These are phyloP conservation scores for Acleris emargana DNA, from an alignment of 2,888 invertebrate genomes.

Conservation along the genomic window DNA sequence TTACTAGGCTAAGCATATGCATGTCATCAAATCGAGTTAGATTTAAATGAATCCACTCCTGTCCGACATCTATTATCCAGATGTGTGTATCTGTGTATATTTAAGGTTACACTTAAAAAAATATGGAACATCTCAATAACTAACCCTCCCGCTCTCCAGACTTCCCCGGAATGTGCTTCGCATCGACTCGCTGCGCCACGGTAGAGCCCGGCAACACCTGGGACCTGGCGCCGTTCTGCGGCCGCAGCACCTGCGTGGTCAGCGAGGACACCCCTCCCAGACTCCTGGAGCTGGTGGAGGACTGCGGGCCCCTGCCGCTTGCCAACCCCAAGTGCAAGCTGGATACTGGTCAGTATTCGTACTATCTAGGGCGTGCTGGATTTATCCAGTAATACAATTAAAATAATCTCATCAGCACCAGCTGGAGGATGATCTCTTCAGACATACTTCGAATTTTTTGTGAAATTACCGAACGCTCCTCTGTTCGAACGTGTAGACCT, in stretches of 20 bases:
- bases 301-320: constrained; percentile 94
- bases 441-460: too few relatives aligned
- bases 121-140: not conserved
- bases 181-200: constrained; percentile 94
- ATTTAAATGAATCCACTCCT: too few relatives aligned
- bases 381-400: too few relatives aligned
- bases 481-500: too few relatives aligned
- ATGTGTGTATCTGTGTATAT: too few relatives aligned
- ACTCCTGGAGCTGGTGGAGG: constrained; percentile 92
- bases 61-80: too few relatives aligned
- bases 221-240: constrained; percentile 95
- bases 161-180: constrained; percentile 96
- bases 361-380: not conserved
- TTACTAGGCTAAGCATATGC: too few relatives aligned
- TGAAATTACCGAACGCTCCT: too few relatives aligned
- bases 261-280: constrained; percentile 90
- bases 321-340: constrained; percentile 95
- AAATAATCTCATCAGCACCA: too few relatives aligned
- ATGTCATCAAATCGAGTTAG: too few relatives aligned
- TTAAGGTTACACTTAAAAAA: too few relatives aligned
- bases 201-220: constrained; percentile 93
- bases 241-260: constrained; percentile 93
- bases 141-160: constrained; percentile 70
- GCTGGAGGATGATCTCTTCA: too few relatives aligned
- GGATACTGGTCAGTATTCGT: constrained; percentile 74